Base-by-base conservation (phyloP, 2,888 invertebrate genomes). In the Drosophila leonis region DNA sequence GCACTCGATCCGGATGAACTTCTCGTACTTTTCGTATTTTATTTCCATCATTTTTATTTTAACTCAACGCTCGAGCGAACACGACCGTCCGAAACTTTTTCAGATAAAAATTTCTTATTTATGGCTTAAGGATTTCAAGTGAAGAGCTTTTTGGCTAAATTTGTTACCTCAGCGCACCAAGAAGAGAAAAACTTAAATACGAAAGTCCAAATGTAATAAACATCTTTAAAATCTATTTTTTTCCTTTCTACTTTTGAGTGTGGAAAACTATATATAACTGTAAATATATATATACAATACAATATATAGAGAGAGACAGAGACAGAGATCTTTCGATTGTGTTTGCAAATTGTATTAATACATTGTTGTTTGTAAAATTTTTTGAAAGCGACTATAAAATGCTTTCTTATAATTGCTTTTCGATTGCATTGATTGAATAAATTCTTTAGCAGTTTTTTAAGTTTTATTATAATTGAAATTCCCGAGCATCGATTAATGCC, bases 391-490 rank as follows among this genome's bases (percentile, higher is more conserved):
- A 77, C 90, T 86, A 65, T 86, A 86, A 90, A 89, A 89, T 81
- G 72, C 69, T 90, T 88, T 90, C 87, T 86, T 86, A 86, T 90
- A 86, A 90, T 90, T 87, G 85, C 64, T 86, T 86, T 90, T 74
- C 89, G 71, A 82, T 78, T 83, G 87, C 75, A 83, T 87, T 90
- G 49, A 85, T 85, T 90, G 89, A 89, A 90, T 80, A 89, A 89
- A 87, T 89, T 83, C 88, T 90, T 90, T 55, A 73, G 89, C 66
- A 70, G 75, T 76, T 90, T 72, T 76, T 71, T 60, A 83, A 77
- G 76, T 90, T 90, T 90, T 90, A 91, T 90, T 90, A 90, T 91
- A 91, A 90, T 90, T 88, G 91, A 91, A 91, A 91, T 90, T 90
- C 83, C 83, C 83, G 90, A 62, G 82, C 82, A 85, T 73, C 90